Base-by-base conservation (phyloP, 2,888 invertebrate genomes). In the Troides aeacus region DNA sequence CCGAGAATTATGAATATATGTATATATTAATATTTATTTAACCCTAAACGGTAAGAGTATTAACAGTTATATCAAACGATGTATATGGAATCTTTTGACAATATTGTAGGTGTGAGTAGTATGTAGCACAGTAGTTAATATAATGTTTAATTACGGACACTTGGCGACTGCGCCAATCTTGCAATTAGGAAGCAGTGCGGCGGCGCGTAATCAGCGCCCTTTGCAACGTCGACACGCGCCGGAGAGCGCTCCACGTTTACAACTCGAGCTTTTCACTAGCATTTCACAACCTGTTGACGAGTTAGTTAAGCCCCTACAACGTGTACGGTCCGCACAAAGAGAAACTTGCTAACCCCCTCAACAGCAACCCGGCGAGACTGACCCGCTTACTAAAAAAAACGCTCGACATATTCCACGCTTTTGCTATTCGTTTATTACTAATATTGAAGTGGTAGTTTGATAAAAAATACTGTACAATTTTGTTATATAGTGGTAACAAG, bases 201-300 rank as follows among this genome's bases (percentile, higher is more conserved):
- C 83, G 82, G 80, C 81, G 84, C 85, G 87, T 88, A 92, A 90
- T 90, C 89, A 89, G 89, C 81, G 84, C 84, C 87, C 89, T 90
- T 90, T 88, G 86, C 83, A 79, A 79, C 81, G 82, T 83, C 84
- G 84, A 83, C 85, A 86, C 86, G 84, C 84, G 84, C 81, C 82
- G 77, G 81, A 84, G 86, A 83, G 85, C 84, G 84, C 84, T 87
- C 79, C 73, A 79, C 80, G 81, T 81, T 85, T 78, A 79, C 84
- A 84, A 82, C 81, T 77, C 82, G 77, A 79, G 84, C 88, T 85
- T 89, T 88, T 85, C 84, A 88, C 82, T 85, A 77, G 80, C 82
- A 89, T 89, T 91, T 89, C 85, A 87, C 89, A 87, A 91, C 90
- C 90, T 91, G 90, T 91, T 91, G 89, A 90, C 87, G 82, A 86